Conservation (phyloP, 2,888 invertebrate genomes). For the Keiferia lycopersicella region DNA sequence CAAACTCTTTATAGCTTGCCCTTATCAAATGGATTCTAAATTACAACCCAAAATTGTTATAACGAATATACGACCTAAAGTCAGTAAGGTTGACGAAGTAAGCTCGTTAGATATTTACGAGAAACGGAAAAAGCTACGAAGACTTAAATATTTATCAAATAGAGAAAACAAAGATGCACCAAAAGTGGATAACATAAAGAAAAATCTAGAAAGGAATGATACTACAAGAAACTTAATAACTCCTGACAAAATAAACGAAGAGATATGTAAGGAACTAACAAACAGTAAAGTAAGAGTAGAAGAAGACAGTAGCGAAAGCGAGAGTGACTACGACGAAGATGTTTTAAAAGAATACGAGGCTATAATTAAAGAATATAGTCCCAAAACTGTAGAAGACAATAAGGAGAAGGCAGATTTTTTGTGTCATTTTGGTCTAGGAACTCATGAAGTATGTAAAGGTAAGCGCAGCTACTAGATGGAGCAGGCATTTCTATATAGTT, state of each 20-base stretch:
- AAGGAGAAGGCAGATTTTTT: conserved; percentile 81
- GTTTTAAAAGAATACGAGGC: conserved; percentile 69
- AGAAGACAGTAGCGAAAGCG: conserved; percentile 68
- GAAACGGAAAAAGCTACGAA: conserved; percentile 70
- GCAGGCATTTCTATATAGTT: no score
- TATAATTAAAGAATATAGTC: conserved; percentile 76
- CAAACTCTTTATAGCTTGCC: conserved; percentile 64
- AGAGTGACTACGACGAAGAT: conserved; percentile 75
- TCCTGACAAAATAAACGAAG: conserved; percentile 63
- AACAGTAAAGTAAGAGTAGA: conserved; percentile 54
- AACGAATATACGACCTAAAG: conserved; percentile 60
- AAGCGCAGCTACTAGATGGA: conserved; percentile 41
- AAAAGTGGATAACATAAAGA: conserved; percentile 49
- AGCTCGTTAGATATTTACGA: conserved; percentile 80
- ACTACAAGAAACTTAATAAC: conserved; percentile 59
- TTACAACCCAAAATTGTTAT: conserved; percentile 67
- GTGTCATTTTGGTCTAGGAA: conserved; percentile 82
- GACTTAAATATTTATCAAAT: conserved; percentile 64
- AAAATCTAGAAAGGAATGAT: conserved; percentile 45
- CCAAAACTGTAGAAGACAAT: conserved; percentile 61
- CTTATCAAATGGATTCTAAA: conserved; percentile 68
- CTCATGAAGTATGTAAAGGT: conserved; percentile 83
- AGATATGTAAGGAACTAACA: conserved; percentile 67
- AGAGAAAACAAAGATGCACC: conserved; percentile 46
- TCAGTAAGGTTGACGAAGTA: conserved; percentile 57